phyloP scores from a whole-genome alignment of 2,888 invertebrate species.

The Mellilla xanthometata region DNA sequence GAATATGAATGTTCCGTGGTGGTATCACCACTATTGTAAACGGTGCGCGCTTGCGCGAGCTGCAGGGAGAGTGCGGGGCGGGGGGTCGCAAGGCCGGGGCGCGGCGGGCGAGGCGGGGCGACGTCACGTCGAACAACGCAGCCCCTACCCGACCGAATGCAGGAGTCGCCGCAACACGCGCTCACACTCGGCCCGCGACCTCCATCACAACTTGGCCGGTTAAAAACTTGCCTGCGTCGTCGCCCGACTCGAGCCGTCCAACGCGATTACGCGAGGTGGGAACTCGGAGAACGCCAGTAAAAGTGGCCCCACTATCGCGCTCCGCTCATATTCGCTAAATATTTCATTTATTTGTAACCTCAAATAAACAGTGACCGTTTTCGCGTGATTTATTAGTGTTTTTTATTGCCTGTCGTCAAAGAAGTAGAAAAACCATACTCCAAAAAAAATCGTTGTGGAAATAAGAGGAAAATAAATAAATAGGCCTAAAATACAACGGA shows the following conservation, averaged over 20 bases:
- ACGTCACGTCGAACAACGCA: slow-evolving; percentile 80
- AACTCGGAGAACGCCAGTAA: slow-evolving; percentile 66
- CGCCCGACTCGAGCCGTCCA: slow-evolving; percentile 60
- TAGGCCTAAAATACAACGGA: slow-evolving; percentile 68
- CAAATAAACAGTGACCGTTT: slow-evolving; percentile 28
- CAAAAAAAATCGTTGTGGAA: slow-evolving; percentile 63
- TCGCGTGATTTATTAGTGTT: slow-evolving; percentile 13
- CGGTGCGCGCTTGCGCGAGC: slow-evolving; percentile 73
- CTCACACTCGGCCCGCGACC: slow-evolving; percentile 24
- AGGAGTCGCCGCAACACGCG: slow-evolving; percentile 39
- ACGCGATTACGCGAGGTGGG: slow-evolving; percentile 77
- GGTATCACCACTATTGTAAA: slow-evolving; percentile 67
- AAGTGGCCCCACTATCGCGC: slow-evolving; percentile 60
- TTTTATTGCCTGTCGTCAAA: slow-evolving; percentile 33
- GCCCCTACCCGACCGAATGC: slow-evolving; percentile 60
- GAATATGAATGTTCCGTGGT: slow-evolving; percentile 38
- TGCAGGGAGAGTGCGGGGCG: slow-evolving; percentile 58
- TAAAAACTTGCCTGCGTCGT: slow-evolving; percentile 73
- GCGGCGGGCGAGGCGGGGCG: slow-evolving; percentile 63
- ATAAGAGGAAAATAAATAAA: slow-evolving; percentile 79
- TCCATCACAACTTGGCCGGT: slow-evolving; percentile 41
- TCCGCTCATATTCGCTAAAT: slow-evolving; percentile 47
- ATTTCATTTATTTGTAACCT: slow-evolving; percentile 41
- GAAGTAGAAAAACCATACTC: slow-evolving; percentile 32
- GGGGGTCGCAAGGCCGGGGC: slow-evolving; percentile 75